Evolutionary conservation across 2,888 invertebrate species (phyloP).

Genomic region (Nemotelus nigrinus): DNA sequence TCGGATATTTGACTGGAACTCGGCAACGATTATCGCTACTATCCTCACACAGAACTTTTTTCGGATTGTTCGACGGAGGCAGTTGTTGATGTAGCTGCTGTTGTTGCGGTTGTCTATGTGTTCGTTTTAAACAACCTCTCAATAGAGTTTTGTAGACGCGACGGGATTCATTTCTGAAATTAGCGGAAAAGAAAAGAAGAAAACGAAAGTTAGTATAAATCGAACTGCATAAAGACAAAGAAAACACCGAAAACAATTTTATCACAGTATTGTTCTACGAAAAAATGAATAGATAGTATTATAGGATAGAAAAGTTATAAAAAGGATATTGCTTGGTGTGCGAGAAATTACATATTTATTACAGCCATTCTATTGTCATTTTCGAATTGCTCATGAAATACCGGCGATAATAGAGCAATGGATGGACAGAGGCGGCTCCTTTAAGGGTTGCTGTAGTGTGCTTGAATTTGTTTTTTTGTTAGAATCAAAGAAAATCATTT

Average conservation of each 20-base stretch:
- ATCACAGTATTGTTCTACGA: not conserved
- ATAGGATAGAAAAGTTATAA: not conserved
- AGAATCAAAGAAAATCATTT: too few relatives aligned
- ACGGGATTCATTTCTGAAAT: constrained; percentile 62
- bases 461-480: too few relatives aligned
- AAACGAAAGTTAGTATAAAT: constrained; percentile 22
- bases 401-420: too few relatives aligned
- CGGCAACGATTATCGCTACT: constrained; percentile 31
- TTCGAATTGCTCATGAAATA: not conserved
- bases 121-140: constrained; percentile 62
- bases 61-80: constrained; percentile 35
- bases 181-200: constrained; percentile 21
- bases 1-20: constrained; percentile 36
- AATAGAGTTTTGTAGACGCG: constrained; percentile 64
- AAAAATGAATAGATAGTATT: constrained; percentile 3
- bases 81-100: constrained; percentile 41
- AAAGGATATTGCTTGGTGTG: not conserved
- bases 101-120: constrained; percentile 58
- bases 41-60: constrained; percentile 9
- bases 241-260: constrained; percentile 27
- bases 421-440: too few relatives aligned
- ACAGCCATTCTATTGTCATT: constrained; percentile 16
- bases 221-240: not conserved
- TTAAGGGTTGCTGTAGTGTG: too few relatives aligned
- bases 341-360: constrained; percentile 36